These are phyloP conservation scores for Allygus modestus DNA, from an alignment of 2,888 invertebrate genomes.

Conservation along the genomic window DNA sequence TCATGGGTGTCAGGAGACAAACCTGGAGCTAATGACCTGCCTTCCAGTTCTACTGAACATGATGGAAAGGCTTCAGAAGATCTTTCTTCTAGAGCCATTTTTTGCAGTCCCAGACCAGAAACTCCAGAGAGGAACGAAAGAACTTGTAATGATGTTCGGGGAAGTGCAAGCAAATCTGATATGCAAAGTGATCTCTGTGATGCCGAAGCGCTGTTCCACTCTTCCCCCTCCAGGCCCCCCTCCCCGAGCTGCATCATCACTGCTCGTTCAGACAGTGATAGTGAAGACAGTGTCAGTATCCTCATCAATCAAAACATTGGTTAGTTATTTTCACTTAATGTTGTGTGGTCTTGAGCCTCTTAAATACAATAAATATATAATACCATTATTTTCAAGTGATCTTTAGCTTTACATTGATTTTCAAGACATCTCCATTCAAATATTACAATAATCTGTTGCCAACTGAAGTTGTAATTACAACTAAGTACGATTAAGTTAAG, in stretches of 20 bases:
- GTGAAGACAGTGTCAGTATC: slow-evolving; percentile 28
- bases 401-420: too few relatives aligned
- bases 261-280: slow-evolving; percentile 29
- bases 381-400: too few relatives aligned
- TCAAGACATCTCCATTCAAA: too few relatives aligned
- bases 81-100: not conserved
- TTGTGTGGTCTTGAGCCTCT: too few relatives aligned
- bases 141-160: not conserved
- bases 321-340: too few relatives aligned
- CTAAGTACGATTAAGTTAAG: too few relatives aligned
- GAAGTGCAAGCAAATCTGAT: not conserved
- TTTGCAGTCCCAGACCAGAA: not conserved
- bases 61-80: not conserved
- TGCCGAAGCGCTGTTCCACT: not conserved
- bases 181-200: not conserved
- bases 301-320: slow-evolving; percentile 21
- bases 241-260: slow-evolving; percentile 32
- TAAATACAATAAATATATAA: too few relatives aligned
- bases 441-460: too few relatives aligned
- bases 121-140: not conserved
- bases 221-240: not conserved
- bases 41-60: not conserved
- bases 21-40: not conserved
- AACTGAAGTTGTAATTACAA: too few relatives aligned
- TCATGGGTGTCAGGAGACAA: not conserved